Evolutionary conservation across 2,888 invertebrate species (phyloP), one percentile per base, ranked within the genome.

Genomic region (Nemoura dubitans): DNA sequence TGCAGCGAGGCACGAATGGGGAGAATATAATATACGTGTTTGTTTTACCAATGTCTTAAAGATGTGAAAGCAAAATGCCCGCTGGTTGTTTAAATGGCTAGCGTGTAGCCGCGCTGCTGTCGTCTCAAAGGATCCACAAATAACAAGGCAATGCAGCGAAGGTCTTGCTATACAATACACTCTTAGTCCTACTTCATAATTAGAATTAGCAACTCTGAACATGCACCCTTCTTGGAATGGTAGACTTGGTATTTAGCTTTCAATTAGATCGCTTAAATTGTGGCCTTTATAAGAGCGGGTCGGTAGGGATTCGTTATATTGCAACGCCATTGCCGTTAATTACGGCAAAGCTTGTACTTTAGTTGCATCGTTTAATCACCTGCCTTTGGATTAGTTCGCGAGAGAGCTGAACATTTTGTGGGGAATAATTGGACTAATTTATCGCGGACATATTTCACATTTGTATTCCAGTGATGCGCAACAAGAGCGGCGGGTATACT

Each of bases 121-220:
- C 59, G 59, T 59, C 59, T 59, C 59, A 59, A 59, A 59, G 59
- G 59, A 59, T 59, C 21, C 59, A 59, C 59, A 59, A 59, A 59
- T 59, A 59, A 59, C 59, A 59, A 10, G 59, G 59, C 59, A 59
- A 59, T 25, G 78, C 30, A 27, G 29, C 30, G 1, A 2, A 28
- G 80, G 80, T 26, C 80, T 25, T 3, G 81, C 81, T 28, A 26
- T n/a, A n/a, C n/a, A n/a, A 16, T 28, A 26, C 26, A 80, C 80
- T 80, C 80, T 80, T 80, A 5, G 59, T 59, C 30, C 28, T 29
- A 81, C 81, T 81, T 81, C 81, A 30, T 81, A 81, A 81, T 81
- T 81, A 81, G 81, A 29, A 81, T 59, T 59, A 59, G 59, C 59
- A 59, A 59, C 59, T 59, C 59, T 14, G 81, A 81, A 81, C 81